Conservation (phyloP, 2,888 invertebrate genomes). For the Drosophila recens region DNA sequence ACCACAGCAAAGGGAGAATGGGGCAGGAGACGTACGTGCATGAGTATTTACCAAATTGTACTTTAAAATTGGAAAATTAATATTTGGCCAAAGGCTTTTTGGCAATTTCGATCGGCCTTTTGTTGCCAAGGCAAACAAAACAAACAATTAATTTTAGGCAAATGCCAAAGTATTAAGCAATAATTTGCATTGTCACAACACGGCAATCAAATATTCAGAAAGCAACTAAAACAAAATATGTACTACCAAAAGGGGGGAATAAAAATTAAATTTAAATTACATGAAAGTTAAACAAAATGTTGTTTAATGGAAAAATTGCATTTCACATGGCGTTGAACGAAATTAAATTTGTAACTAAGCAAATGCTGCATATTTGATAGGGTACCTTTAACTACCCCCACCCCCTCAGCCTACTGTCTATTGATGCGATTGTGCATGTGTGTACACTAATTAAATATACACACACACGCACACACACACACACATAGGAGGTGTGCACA, state of each 20-base stretch:
- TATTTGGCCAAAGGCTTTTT: conserved; percentile 35
- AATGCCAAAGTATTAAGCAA: conserved; percentile 45
- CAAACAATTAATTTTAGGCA: conserved; percentile 42
- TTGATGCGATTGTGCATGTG: conserved; percentile 54
- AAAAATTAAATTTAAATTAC: conserved; percentile 3
- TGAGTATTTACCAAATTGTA: conserved; percentile 23
- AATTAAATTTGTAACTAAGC: conserved; percentile 75
- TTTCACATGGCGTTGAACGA: conserved; percentile 41
- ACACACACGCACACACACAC: conserved; percentile 38
- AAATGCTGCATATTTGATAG: conserved; percentile 77
- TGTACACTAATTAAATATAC: conserved; percentile 67
- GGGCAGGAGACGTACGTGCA: background rate
- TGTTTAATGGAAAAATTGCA: conserved; percentile 54
- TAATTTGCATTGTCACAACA: conserved; percentile 24
- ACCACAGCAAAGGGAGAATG: no score
- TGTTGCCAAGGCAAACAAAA: conserved; percentile 26
- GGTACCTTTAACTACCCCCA: conserved; percentile 9
- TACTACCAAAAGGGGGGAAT: background rate
- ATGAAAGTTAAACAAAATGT: conserved; percentile 1
- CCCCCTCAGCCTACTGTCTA: background rate
- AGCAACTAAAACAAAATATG: background rate
- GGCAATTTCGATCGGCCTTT: conserved; percentile 13
- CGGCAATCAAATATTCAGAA: conserved; percentile 16
- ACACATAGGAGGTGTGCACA: conserved; percentile 33
- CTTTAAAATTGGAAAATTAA: conserved; percentile 34